Percentiles rank a stretch among this genome's conserved stretches.
These are phyloP conservation scores for Lipotes vexillifer DNA, from an alignment of 2,113 vertebrate species.

Conservation along the genomic window DNA sequence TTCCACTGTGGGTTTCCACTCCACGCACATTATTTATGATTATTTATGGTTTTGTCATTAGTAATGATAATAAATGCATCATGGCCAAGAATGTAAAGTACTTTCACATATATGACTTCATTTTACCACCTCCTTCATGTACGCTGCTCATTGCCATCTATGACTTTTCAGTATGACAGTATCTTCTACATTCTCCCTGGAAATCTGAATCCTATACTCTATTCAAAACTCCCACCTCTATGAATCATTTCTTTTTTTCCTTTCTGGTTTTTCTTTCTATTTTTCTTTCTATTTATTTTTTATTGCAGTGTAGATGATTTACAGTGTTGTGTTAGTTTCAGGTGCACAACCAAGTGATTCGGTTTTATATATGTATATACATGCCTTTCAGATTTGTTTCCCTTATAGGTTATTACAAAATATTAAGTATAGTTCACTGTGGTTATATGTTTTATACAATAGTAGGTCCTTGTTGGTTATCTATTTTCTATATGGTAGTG, in stretches of 20 bases:
- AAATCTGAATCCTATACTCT: neutral
- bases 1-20: neutral
- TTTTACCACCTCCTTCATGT: neutral
- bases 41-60: neutral
- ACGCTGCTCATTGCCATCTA: neutral
- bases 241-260: neutral
- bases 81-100: neutral
- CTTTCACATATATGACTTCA: neutral
- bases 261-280: too few species aligned
- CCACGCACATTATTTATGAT: neutral
- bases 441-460: neutral
- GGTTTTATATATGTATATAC: neutral
- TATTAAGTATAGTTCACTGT: neutral
- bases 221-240: neutral
- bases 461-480: neutral
- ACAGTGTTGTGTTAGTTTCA: neutral
- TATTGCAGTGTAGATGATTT: neutral
- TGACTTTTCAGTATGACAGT: neutral
- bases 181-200: neutral
- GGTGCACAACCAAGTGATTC: neutral
- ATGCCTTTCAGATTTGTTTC: neutral
- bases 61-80: neutral
- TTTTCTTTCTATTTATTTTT: neutral
- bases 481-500: neutral
- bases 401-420: neutral